Evolutionary conservation across 2,113 vertebrate genomes (phyloP), one percentile per base, ranked within the genome.

Genomic region (Oncorhynchus clarkii): DNA sequence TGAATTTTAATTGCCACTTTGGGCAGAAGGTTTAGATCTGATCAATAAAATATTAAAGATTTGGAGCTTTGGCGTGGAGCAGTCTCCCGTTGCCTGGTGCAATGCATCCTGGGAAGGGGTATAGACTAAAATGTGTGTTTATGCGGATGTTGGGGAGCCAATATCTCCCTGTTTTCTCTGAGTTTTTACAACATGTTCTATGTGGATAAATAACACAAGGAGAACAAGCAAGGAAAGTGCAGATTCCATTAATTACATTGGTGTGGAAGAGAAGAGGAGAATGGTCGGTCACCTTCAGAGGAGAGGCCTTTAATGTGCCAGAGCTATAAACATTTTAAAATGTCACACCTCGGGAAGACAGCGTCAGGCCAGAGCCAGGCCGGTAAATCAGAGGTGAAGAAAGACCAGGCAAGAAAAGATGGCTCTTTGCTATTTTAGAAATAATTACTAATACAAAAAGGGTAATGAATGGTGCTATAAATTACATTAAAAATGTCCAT

Each of bases 1-100:
- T 99, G 96, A 99, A 99, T 97, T 99, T 97, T 99, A 99, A 99
- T 99, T 98, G 96, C 96, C 96, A 97, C 97, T 97, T 97, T 97
- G 96, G 96, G 96, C 96, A 96, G 96, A 97, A 95, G 96, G 97
- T 97, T 99, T 97, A 97, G 96, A 96, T 97, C 93, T 94, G 96
- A 99, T 98, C 96, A 96, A 99, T 99, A 97, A 97, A 99, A 99
- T 96, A 97, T 98, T 96, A 95, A 96, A 98, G 95, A 96, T 97
- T 96, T 95, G 95, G 94, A 93, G 94, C 95, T 94, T 94, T 94
- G 90, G 5, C 88, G 91, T 88, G 90, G 91, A 96, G 95, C 90
- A 80, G 89, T 93, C 94, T 94, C 90, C 89, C 82, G 89, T 85
- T 75, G 31, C 76, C 31, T 20, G n/a, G 51, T 73, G 78, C 81